These are phyloP conservation scores for Tuta absoluta DNA, from an alignment of 2,888 invertebrate genomes.

Conservation along the genomic window DNA sequence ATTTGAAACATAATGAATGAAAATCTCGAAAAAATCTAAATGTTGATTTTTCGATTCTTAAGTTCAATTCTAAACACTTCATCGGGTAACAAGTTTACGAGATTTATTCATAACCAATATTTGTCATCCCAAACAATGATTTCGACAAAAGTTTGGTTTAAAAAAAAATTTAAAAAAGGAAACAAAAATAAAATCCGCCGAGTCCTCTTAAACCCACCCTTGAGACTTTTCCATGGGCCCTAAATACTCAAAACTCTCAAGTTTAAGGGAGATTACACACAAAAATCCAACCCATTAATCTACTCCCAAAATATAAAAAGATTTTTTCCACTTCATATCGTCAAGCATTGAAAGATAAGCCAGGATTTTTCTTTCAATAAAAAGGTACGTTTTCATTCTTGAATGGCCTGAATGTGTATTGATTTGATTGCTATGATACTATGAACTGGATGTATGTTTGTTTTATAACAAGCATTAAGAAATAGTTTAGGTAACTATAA, in stretches of 20 bases:
- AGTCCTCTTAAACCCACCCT: slow-evolving; percentile 1
- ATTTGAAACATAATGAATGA: no score
- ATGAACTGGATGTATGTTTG: no score
- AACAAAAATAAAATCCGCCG: slow-evolving; percentile 9
- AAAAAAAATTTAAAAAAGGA: not conserved
- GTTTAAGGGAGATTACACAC: slow-evolving; percentile 33
- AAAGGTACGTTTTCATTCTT: not conserved
- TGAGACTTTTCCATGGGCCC: not conserved
- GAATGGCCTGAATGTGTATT: not conserved
- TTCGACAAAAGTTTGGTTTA: not conserved
- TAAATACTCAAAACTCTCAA: slow-evolving; percentile 18
- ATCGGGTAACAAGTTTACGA: not conserved
- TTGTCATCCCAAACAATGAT: not conserved
- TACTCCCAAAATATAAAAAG: slow-evolving; percentile 38
- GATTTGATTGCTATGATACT: no score
- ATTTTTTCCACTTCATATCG: slow-evolving; percentile 27
- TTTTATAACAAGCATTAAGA: no score
- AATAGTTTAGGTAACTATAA: no score
- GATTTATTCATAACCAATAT: not conserved
- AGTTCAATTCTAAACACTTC: not conserved
- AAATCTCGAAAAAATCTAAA: no score
- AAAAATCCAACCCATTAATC: slow-evolving; percentile 39
- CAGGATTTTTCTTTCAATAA: not conserved
- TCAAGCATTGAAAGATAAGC: not conserved
- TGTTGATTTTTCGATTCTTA: no score